These are phyloP conservation scores for Cecropterus lyciades DNA, from an alignment of 1,140 invertebrate genomes.

Conservation along the genomic window DNA sequence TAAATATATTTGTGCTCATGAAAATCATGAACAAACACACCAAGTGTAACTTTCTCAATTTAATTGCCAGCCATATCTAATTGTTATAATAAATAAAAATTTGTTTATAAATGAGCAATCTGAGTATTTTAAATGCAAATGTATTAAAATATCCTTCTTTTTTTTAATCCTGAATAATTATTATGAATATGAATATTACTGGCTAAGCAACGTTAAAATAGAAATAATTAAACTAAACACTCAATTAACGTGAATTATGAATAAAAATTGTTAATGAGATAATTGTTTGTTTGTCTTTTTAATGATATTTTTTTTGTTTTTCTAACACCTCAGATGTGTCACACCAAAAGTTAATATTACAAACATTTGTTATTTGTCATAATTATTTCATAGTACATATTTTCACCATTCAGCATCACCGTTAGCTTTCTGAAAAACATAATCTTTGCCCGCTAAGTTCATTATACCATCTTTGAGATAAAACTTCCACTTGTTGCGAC, in stretches of 20 bases:
- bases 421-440: slow-evolving; percentile 99
- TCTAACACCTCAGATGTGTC: slow-evolving; percentile 54
- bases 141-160: slow-evolving; percentile 6
- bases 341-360: slow-evolving; percentile 45
- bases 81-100: slow-evolving; percentile 9
- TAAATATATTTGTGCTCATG: slow-evolving; percentile 1
- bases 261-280: slow-evolving; percentile 38
- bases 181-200: not conserved
- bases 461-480: slow-evolving; percentile 99
- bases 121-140: slow-evolving; percentile 11
- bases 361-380: slow-evolving; percentile 28
- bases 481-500: slow-evolving; percentile 99
- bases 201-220: slow-evolving; percentile 7
- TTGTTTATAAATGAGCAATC: slow-evolving; percentile 17
- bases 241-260: slow-evolving; percentile 36
- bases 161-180: slow-evolving; percentile 6
- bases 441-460: slow-evolving; percentile 99
- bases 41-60: slow-evolving; percentile 1
- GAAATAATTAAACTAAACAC: slow-evolving; percentile 18
- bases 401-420: slow-evolving; percentile 98
- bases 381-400: slow-evolving; percentile 13
- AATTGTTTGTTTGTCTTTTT: slow-evolving; percentile 39
- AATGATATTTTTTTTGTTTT: slow-evolving; percentile 30
- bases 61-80: not conserved
- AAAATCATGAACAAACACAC: not conserved